Percentiles rank a stretch among this genome's conserved stretches.
These are phyloP conservation scores for Megaceryle torquata DNA, from an alignment of 2,113 vertebrate genomes.

Conservation along the genomic window DNA sequence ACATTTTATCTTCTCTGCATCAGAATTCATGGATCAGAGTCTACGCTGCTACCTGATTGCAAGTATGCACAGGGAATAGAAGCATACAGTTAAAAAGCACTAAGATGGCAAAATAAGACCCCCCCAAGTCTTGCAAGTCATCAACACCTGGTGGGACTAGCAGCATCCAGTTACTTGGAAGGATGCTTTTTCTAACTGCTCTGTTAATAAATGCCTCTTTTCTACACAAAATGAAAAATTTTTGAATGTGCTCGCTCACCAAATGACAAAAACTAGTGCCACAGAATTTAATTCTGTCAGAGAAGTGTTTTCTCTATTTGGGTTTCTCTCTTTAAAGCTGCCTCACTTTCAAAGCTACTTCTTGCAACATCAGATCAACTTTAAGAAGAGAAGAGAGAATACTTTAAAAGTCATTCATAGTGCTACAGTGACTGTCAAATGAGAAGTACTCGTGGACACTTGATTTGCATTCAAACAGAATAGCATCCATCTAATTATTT, in stretches of 20 bases:
- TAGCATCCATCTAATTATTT: not conserved
- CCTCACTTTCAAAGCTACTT: constrained; percentile 20
- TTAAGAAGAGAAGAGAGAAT: constrained; percentile 3
- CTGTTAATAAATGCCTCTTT: not conserved
- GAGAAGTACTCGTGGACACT: not conserved
- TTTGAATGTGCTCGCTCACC: not conserved
- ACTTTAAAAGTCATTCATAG: not conserved
- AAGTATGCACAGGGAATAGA: not conserved
- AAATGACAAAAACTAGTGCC: not conserved
- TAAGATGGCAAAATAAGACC: not conserved
- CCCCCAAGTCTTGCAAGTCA: not conserved
- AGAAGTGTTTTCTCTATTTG: not conserved
- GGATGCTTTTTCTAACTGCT: not conserved
- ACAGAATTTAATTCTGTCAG: constrained; percentile 5
- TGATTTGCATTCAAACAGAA: not conserved
- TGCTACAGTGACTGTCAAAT: not conserved
- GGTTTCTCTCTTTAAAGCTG: not conserved
- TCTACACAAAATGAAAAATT: not conserved
- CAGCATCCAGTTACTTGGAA: not conserved
- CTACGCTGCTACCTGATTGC: not conserved
- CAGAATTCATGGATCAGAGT: not conserved
- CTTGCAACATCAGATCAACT: not conserved
- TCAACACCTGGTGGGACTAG: not conserved
- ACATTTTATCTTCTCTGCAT: not conserved
- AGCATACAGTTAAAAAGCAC: not conserved